phyloP scores from a whole-genome alignment of 2,113 vertebrate genomes.

The Antechinus flavipes region DNA sequence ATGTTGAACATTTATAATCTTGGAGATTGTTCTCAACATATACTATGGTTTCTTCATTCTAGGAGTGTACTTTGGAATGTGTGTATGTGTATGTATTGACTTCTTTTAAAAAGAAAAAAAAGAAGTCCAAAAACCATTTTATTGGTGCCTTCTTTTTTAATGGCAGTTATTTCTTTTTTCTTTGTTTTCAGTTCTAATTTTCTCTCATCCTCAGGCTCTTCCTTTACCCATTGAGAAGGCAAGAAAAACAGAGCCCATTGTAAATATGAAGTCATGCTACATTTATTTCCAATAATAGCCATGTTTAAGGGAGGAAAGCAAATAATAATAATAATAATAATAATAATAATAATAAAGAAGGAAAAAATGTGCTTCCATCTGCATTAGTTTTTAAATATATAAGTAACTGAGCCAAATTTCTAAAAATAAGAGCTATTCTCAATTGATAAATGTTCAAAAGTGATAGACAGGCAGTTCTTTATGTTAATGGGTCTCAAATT shows the following conservation, averaged over 20 bases:
- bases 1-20: slow-evolving; percentile 12
- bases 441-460: background rate
- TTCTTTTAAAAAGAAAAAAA: background rate
- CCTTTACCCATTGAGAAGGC: background rate
- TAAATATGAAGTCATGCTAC: background rate
- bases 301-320: background rate
- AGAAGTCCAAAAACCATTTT: background rate
- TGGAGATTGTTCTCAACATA: background rate
- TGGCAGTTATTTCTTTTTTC: background rate
- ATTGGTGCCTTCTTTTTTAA: background rate
- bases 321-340: background rate
- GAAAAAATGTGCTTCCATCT: background rate
- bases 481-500: background rate
- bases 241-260: background rate
- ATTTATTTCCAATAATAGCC: background rate
- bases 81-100: background rate
- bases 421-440: background rate
- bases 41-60: background rate
- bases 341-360: background rate
- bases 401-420: no score
- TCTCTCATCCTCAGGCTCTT: background rate
- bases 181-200: background rate
- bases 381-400: background rate
- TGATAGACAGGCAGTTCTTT: background rate
- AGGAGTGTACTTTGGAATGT: background rate